These are phyloP conservation scores for Toxotes lorentzi DNA, from an alignment of 2,797 vertebrate genomes.

Conservation along the genomic window DNA sequence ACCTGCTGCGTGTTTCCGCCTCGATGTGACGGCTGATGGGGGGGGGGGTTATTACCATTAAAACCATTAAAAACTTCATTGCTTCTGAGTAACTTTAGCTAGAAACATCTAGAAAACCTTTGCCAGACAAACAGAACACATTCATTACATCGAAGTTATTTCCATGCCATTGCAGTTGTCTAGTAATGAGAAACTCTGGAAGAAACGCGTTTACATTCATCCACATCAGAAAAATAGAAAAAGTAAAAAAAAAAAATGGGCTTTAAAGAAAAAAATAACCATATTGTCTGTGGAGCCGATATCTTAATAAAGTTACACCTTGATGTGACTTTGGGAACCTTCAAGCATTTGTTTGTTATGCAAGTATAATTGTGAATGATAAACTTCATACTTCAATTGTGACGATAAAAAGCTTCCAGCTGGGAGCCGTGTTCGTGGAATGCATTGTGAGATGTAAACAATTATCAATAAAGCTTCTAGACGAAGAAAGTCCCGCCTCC, in stretches of 20 bases:
- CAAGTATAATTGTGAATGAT: constrained; percentile 90
- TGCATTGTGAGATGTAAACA: constrained; percentile 98
- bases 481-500: constrained; percentile 73
- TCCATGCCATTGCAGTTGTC: constrained; percentile 85
- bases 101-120: constrained; percentile 86
- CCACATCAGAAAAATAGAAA: constrained; percentile 74
- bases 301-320: constrained; percentile 89
- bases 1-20: constrained; percentile 84
- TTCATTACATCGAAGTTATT: constrained; percentile 74
- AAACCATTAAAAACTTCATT: constrained; percentile 78
- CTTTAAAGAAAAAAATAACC: constrained; percentile 58
- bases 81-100: constrained; percentile 88
- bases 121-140: constrained; percentile 75
- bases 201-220: constrained; percentile 88
- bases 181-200: constrained; percentile 83
- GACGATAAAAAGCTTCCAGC: constrained; percentile 87
- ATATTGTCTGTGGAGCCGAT: constrained; percentile 88
- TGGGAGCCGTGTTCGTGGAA: constrained; percentile 95
- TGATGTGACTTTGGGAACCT: constrained; percentile 88
- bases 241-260: constrained; percentile 53
- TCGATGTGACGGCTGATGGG: constrained; percentile 62
- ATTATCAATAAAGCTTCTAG: constrained; percentile 99
- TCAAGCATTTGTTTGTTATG: constrained; percentile 91
- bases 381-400: constrained; percentile 89
- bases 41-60: constrained; percentile 66